These are phyloP conservation scores for Mus spretus DNA, from an alignment of 2,797 vertebrate species.

Conservation along the genomic window DNA sequence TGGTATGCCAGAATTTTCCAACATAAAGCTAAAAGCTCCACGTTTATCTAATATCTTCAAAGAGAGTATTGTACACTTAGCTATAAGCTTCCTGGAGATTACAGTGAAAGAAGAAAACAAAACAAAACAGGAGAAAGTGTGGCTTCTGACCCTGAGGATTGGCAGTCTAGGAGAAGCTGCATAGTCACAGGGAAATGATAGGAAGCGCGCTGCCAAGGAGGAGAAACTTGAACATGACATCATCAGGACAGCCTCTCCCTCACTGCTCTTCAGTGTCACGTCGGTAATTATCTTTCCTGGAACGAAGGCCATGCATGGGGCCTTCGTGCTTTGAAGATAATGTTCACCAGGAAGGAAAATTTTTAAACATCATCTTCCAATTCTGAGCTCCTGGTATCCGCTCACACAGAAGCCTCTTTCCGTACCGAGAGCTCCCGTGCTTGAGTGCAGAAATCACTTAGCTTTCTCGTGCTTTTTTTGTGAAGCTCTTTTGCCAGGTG, in stretches of 20 bases:
- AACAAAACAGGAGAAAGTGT: conserved; percentile 8
- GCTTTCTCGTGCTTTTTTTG: conserved; percentile 21
- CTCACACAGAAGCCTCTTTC: background rate
- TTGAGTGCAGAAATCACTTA: conserved; percentile 50
- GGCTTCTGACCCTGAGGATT: background rate
- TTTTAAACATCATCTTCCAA: background rate
- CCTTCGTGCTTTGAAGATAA: conserved; percentile 59
- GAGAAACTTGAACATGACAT: background rate
- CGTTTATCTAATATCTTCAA: conserved; percentile 39
- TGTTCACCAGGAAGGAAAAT: conserved; percentile 37
- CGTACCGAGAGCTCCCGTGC: background rate
- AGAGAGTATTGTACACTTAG: background rate
- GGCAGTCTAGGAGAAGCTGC: background rate
- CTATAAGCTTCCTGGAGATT: conserved; percentile 56
- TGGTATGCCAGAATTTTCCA: background rate
- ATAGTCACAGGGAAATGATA: background rate
- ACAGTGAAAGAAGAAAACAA: conserved; percentile 19
- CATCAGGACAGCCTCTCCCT: background rate
- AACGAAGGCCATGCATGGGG: background rate
- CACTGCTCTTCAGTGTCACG: background rate
- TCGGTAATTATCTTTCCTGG: background rate
- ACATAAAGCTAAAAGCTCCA: background rate
- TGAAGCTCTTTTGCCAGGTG: conserved; percentile 19
- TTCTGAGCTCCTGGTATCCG: background rate
- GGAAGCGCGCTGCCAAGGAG: background rate